Evolutionary conservation across 2,888 invertebrate species (phyloP).

Genomic region (Aelia acuminata): DNA sequence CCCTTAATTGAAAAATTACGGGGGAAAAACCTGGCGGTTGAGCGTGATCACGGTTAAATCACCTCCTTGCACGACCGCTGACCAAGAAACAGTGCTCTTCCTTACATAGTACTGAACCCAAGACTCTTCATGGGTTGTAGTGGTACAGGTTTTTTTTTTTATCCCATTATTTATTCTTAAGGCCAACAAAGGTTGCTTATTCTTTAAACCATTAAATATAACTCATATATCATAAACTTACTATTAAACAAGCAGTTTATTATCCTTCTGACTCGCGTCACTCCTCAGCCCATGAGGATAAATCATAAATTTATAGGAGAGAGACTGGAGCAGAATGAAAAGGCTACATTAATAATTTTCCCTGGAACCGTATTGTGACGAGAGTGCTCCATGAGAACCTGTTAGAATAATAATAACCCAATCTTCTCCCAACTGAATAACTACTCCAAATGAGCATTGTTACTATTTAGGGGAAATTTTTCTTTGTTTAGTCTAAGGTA

Average conservation of each 20-base stretch:
- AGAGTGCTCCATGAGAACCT: neutral
- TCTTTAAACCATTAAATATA: too few relatives aligned
- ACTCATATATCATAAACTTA: neutral
- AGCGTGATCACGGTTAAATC: too few relatives aligned
- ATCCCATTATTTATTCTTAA: too few relatives aligned
- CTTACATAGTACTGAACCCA: too few relatives aligned
- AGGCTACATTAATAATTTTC: slow-evolving; percentile 7
- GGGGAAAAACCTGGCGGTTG: too few relatives aligned
- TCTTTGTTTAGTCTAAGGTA: neutral
- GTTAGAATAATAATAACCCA: slow-evolving; percentile 27
- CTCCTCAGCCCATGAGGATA: neutral
- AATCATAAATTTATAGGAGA: neutral
- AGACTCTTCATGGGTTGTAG: too few relatives aligned
- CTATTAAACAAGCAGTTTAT: neutral
- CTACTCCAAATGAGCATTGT: neutral
- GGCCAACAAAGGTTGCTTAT: too few relatives aligned
- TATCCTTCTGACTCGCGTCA: neutral
- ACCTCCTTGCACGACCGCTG: too few relatives aligned
- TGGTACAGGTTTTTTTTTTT: too few relatives aligned
- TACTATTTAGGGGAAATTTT: neutral
- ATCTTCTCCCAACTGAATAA: slow-evolving; percentile 6
- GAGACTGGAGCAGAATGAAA: neutral
- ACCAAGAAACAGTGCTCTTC: too few relatives aligned
- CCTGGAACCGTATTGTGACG: neutral
- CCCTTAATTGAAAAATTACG: too few relatives aligned